A percentile compares a stretch with the other conserved stretches of the same genome.
phyloP scores from a whole-genome alignment of 2,113 vertebrate species.

The Muntiacus reevesi region DNA sequence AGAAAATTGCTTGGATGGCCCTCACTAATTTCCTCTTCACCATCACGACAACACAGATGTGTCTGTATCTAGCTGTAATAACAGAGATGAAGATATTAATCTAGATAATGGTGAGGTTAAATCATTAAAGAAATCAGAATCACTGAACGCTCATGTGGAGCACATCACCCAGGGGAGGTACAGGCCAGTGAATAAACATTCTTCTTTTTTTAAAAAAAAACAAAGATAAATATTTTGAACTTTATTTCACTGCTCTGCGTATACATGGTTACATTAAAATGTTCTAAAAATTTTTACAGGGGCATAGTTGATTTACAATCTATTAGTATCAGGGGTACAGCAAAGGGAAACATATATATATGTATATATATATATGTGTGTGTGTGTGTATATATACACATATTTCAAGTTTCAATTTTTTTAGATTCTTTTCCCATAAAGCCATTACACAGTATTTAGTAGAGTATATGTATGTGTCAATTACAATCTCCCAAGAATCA shows the following conservation, averaged over 20 bases:
- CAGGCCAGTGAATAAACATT: not conserved
- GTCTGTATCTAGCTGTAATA: not conserved
- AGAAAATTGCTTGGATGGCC: not conserved
- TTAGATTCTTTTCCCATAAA: not conserved
- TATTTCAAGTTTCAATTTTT: not conserved
- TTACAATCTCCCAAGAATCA: not conserved
- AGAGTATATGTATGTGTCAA: not conserved
- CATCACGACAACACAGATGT: not conserved
- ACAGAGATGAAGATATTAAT: not conserved
- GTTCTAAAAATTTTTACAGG: not conserved
- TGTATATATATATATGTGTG: not conserved
- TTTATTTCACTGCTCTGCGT: not conserved
- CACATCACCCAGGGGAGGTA: not conserved
- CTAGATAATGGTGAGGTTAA: not conserved
- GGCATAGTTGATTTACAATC: not conserved
- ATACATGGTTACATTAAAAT: not conserved
- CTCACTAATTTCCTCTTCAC: not conserved
- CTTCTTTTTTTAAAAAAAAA: not conserved
- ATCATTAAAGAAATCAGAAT: not conserved
- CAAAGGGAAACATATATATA: not conserved
- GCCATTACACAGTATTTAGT: not conserved
- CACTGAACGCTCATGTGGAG: not conserved
- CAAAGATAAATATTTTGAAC: not conserved
- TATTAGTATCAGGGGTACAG: not conserved
- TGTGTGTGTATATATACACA: fast-evolving